Evolutionary conservation across 2,113 vertebrate genomes (phyloP).

Genomic region (Myocastor coypus): DNA sequence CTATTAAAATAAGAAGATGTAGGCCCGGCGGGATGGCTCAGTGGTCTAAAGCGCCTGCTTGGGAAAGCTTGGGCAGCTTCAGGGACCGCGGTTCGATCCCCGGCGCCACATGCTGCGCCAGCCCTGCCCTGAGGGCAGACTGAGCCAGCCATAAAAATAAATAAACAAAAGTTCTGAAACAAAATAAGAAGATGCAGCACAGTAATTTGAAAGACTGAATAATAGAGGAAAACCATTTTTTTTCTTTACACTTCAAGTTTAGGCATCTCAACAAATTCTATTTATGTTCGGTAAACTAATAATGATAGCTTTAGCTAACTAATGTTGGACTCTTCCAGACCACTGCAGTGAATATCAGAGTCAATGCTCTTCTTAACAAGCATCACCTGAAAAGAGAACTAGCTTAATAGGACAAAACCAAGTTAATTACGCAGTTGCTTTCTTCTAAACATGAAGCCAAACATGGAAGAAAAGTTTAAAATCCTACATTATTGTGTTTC

Average conservation of each 20-base stretch:
- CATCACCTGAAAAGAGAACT: background rate
- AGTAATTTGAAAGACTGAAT: background rate
- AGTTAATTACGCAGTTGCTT: background rate
- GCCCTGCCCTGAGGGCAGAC: too few relatives aligned
- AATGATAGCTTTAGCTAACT: background rate
- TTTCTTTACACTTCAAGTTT: background rate
- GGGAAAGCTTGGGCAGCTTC: too few relatives aligned
- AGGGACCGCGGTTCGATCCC: too few relatives aligned
- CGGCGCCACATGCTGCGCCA: too few relatives aligned
- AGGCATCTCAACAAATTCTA: background rate
- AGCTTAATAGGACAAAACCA: background rate
- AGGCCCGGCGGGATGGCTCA: too few relatives aligned
- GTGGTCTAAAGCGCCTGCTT: too few relatives aligned
- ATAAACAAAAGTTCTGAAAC: too few relatives aligned
- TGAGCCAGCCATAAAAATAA: too few relatives aligned
- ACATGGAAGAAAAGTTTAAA: background rate
- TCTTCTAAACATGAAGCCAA: conserved; percentile 14
- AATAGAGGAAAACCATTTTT: background rate
- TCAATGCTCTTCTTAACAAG: background rate
- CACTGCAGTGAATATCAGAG: background rate
- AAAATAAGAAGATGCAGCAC: background rate
- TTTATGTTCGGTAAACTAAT: background rate
- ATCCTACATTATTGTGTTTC: conserved; percentile 11
- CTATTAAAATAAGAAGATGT: background rate
- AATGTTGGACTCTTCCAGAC: background rate